Evolutionary conservation across 2,888 invertebrate species (phyloP), one percentile per base, ranked within the genome.

Genomic region (Apamea anceps): DNA sequence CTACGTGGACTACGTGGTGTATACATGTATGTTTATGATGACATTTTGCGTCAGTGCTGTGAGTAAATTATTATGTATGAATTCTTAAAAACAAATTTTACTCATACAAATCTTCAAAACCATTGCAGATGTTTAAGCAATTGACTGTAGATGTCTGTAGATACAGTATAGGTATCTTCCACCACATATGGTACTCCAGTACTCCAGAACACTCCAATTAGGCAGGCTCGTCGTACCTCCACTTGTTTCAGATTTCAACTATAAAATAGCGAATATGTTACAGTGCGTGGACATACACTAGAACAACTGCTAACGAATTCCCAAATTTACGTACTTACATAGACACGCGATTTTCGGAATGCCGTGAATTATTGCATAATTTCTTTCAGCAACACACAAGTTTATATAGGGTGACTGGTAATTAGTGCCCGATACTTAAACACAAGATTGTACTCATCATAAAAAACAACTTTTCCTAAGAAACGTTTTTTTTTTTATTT

Each of bases 201-300:
- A 77, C 85, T 80, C 45, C 76, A 77, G 66, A 71, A 65, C 90
- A 85, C 92, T 92, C 92, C 92, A 92, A 92, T 92, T 92, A 92
- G 91, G 79, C 88, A 70, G 79, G 81, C 85, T 81, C 85, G 77
- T 82, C 78, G 78, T 81, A 73, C 62, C 37, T 76, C 67, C 88
- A 89, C 91, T 92, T 84, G 87, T 81, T 85, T 87, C 89, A 88
- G 85, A 91, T 92, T 91, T 87, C 91, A 92, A 88, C 92, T 90
- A 91, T 91, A 89, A 91, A 92, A 92, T 91, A 88, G 88, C 83
- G 84, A 85, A 82, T 66, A 89, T 45, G 60, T 45, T 45, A 77
- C 83, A 62, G 82, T 37, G 12, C 8, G 12, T 66, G 7, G 7
- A 37, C 8, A n/a, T n/a, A 37, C 67, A 54, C 67, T 63, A 54